A percentile compares a stretch with the other conserved stretches of the same genome.
Evolutionary conservation across 2,113 vertebrate genomes (phyloP).

Genomic region (Bungarus multicinctus): DNA sequence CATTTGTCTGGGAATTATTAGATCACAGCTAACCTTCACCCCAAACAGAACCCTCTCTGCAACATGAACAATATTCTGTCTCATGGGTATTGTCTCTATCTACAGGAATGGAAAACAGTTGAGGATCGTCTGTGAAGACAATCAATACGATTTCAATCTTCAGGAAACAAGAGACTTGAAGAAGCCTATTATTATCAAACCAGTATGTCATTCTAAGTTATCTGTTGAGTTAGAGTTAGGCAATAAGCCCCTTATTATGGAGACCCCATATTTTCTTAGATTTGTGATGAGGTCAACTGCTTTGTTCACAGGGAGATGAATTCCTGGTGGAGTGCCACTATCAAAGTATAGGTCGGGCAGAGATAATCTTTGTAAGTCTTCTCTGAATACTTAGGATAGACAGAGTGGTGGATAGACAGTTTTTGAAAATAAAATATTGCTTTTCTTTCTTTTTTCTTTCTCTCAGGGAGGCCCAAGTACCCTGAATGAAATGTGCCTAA

Average conservation of each 20-base stretch:
- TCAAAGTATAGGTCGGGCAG: conserved; percentile 52
- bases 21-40: neutral
- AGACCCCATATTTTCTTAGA: neutral
- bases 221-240: neutral
- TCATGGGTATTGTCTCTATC: neutral
- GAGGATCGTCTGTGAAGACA: conserved; percentile 70
- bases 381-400: neutral
- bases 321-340: conserved; percentile 62
- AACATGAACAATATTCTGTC: neutral
- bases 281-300: neutral
- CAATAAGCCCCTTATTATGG: neutral
- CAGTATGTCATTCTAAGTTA: neutral
- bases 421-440: neutral
- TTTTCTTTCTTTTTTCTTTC: conserved; percentile 12
- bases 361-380: conserved; percentile 62
- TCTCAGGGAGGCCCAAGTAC: conserved; percentile 75
- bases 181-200: conserved; percentile 63
- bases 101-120: conserved; percentile 75
- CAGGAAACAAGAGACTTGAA: conserved; percentile 71
- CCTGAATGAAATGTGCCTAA: conserved; percentile 80
- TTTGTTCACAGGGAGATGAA: conserved; percentile 61
- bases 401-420: neutral
- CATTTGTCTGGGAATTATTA: neutral
- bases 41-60: neutral
- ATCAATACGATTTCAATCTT: conserved; percentile 75